phyloP scores from a whole-genome alignment of 2,888 invertebrate genomes.

The Pemphredon lugubris region DNA sequence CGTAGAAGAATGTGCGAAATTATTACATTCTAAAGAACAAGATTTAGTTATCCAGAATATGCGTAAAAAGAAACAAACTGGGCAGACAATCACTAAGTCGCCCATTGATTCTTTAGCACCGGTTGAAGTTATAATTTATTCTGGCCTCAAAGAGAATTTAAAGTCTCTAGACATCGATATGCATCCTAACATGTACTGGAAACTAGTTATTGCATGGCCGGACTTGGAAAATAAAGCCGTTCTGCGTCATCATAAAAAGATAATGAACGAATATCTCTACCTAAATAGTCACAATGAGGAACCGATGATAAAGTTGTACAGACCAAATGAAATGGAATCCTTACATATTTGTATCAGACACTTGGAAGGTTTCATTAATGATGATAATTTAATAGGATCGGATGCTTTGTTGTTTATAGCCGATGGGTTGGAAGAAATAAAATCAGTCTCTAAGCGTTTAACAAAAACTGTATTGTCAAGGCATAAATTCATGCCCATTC shows the following conservation, averaged over 20 bases:
- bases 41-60: constrained; percentile 77
- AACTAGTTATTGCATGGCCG: constrained; percentile 84
- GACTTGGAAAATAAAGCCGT: constrained; percentile 81
- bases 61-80: constrained; percentile 16
- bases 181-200: constrained; percentile 83
- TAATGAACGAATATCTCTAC: constrained; percentile 82
- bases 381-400: constrained; percentile 68
- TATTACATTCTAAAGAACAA: constrained; percentile 81
- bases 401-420: constrained; percentile 75
- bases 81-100: constrained; percentile 10
- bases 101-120: constrained; percentile 70
- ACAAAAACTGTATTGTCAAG: constrained; percentile 71
- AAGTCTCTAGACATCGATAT: constrained; percentile 80
- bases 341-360: constrained; percentile 75
- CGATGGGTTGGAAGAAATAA: constrained; percentile 66
- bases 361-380: constrained; percentile 70
- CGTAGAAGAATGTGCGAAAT: constrained; percentile 79
- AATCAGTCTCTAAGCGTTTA: constrained; percentile 67
- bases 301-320: constrained; percentile 72
- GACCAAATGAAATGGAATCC: constrained; percentile 71
- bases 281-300: constrained; percentile 74
- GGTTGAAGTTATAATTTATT: constrained; percentile 81
- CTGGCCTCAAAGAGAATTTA: constrained; percentile 82
- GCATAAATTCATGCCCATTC: constrained; percentile 74
- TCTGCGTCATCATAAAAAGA: constrained; percentile 81